Evolutionary conservation across 2,113 vertebrate species (phyloP).

Genomic region (Tachysurus fulvidraco): DNA sequence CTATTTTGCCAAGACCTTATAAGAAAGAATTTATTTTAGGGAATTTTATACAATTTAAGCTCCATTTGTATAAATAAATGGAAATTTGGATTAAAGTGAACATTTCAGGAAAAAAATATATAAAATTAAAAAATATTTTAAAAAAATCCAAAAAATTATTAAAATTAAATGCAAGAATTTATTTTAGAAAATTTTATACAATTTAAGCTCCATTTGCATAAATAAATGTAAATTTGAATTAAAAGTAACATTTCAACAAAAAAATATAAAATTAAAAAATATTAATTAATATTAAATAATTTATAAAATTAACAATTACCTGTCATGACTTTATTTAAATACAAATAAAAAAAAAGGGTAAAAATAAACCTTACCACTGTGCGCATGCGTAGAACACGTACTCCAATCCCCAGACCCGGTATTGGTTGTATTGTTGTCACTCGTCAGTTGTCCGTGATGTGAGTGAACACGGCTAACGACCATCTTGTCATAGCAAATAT

Average conservation of each 20-base stretch:
- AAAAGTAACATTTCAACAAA: not conserved
- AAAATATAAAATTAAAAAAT: no score
- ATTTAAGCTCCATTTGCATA: not conserved
- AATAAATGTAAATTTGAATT: not conserved
- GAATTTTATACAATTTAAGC: no score
- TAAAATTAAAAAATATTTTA: no score
- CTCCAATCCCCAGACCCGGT: not conserved
- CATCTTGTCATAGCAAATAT: not conserved
- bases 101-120: no score
- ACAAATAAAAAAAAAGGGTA: not conserved
- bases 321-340: not conserved
- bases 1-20: no score
- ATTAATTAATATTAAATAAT: not conserved
- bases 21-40: no score
- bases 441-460: not conserved
- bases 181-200: no score
- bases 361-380: not conserved
- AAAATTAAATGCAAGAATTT: not conserved
- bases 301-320: not conserved
- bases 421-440: not conserved
- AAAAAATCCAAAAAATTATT: no score
- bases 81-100: no score
- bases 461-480: not conserved
- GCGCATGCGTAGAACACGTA: constrained; percentile 53
- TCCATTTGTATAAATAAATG: no score